A percentile compares a stretch with the other conserved stretches of the same genome.
phyloP scores from a whole-genome alignment of 2,113 vertebrate species.

The Saccopteryx leptura region DNA sequence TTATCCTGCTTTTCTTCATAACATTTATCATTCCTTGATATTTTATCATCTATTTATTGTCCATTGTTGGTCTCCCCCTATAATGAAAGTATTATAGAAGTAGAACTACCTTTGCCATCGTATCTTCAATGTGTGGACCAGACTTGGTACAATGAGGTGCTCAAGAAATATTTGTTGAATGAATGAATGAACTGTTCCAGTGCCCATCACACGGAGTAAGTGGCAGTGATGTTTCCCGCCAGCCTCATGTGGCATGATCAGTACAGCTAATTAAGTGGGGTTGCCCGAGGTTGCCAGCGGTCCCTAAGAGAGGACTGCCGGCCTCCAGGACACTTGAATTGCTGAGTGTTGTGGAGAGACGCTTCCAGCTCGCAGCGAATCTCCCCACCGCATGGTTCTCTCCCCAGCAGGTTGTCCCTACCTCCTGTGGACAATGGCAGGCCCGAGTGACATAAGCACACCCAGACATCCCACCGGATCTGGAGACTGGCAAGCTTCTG shows the following conservation, averaged over 20 bases:
- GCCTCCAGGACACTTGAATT: not conserved
- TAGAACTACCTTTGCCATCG: not conserved
- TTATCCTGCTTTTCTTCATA: not conserved
- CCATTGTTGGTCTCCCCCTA: not conserved
- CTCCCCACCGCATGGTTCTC: not conserved
- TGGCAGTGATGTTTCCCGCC: not conserved
- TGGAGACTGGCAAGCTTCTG: accelerated
- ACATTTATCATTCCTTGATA: not conserved
- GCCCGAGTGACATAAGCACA: not conserved
- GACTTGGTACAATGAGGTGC: not conserved
- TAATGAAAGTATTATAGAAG: not conserved
- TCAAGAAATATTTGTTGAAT: not conserved
- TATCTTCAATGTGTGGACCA: not conserved
- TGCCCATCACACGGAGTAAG: not conserved
- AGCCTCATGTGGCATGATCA: too few relatives aligned
- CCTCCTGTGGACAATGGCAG: not conserved
- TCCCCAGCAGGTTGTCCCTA: too few relatives aligned
- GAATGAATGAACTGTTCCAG: not conserved
- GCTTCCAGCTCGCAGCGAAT: not conserved
- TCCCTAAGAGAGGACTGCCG: too few relatives aligned
- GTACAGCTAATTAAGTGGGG: not conserved
- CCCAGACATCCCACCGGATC: not conserved
- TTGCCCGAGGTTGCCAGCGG: not conserved
- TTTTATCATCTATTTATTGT: not conserved
- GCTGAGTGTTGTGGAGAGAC: not conserved